Evolutionary conservation across 2,888 invertebrate species (phyloP), one percentile per base, ranked within the genome.

Genomic region (Phytoseiulus persimilis): DNA sequence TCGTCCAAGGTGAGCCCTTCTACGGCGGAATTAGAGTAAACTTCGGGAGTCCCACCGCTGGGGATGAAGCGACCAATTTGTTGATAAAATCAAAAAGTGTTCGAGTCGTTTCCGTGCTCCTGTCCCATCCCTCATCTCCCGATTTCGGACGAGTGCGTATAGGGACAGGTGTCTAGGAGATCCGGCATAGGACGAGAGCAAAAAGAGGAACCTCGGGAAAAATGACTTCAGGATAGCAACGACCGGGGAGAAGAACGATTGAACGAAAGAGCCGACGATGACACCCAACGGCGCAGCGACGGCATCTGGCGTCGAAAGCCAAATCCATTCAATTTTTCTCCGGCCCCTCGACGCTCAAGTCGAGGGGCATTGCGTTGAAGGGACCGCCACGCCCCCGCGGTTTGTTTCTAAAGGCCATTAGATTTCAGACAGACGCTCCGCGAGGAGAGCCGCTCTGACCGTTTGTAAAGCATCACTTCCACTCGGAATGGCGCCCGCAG

Each of bases 311-410:
- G 87, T 39, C 87, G 87, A 87, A 87, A 45, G 87, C 87, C 31
- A 87, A 87, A 45, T 87, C 87, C 87, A 87, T 87, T 87, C 87
- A 45, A 87, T 87, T 87, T 87, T 87, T 87, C 87, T 39, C 28
- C 87, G 87, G n/a, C 33, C 87, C 45, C 33, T 23, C 33, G 23
- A 32, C n/a, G 32, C 87, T 39, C 11, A 0, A 9, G 87, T 6
- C 87, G 39, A 32, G 87, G n/a, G 32, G 87, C 87, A 23, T 32
- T 14, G 3, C 18, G 65, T 23, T 65, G 65, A 28, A 65, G 65
- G 28, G 65, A 65, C 65, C 65, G 65, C 65, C 65, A 65, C 65
- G 65, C 65, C 65, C 65, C 65, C 65, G 65, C 65, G 65, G 65
- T 65, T 65, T 65, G 65, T 65, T 65, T 65, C 65, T 65, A 65